Base-by-base conservation (phyloP, 2,113 vertebrate species). In the Rhinoderma darwinii region DNA sequence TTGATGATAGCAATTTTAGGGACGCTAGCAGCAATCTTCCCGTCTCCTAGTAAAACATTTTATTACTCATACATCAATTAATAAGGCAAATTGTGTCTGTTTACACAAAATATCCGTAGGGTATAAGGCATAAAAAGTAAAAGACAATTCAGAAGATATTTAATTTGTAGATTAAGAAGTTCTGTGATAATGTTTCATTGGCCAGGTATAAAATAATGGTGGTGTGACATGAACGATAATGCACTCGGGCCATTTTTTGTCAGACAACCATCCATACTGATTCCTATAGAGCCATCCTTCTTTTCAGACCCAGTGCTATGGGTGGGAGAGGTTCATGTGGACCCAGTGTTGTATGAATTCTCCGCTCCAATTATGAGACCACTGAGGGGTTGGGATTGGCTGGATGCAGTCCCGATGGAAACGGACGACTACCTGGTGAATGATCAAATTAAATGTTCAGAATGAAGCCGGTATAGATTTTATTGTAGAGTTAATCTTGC, bases 1-100 rank as follows among this genome's bases (percentile, higher is more conserved):
- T n/a, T n/a, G n/a, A n/a, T n/a, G n/a, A 72, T 41, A 72, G 11
- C 68, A 41, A 25, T 39, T 72, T 9, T 20, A 8, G 37, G 35
- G 20, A 72, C 25, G 68, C 68, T 72, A 2, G 35, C 20, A 41
- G 68, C 37, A 72, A 41, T 72, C 68, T 72, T 35, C 35, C 37
- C 20, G 3, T 39, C 20, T 72, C 35, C 22, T 41, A 39, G 35
- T 37, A 25, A 72, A 72, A 41, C 9, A 41, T 39, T 72, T 41
- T 35, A 72, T 72, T 72, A 72, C 39, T 39, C 35, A 72, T 72
- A 72, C 37, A 72, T 72, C 68, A 39, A 39, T 25, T 72, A 39
- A 39, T 41, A 72, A 72, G 37, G 20, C 18, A 72, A 72, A 72
- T 20, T 41, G 68, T 72, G 68, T 41, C 37, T 72, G 37, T 14